A percentile compares a stretch with the other conserved stretches of the same genome.
Conservation (phyloP, 1,140 invertebrate species). For the Pogonus chalceus region DNA sequence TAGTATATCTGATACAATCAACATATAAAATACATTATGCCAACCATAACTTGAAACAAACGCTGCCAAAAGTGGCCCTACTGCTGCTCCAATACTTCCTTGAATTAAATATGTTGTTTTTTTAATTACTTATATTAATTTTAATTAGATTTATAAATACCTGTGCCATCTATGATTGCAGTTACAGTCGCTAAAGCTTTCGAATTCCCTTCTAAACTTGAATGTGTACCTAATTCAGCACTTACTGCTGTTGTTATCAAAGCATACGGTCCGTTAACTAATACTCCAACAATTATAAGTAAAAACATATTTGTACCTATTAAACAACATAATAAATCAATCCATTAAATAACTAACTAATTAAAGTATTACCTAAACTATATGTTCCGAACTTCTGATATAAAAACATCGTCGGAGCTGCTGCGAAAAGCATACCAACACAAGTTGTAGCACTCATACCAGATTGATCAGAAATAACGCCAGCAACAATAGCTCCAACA, state of each 20-base stretch:
- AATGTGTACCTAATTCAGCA: constrained; percentile 85
- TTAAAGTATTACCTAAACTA: no score
- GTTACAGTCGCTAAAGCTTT: constrained; percentile 91
- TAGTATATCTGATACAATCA: constrained; percentile 71
- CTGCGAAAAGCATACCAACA: constrained; percentile 65
- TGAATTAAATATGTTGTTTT: neutral
- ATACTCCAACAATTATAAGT: constrained; percentile 63
- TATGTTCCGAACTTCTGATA: constrained; percentile 62
- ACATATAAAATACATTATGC: constrained; percentile 86
- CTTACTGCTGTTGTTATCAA: constrained; percentile 94
- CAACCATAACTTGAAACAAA: constrained; percentile 63
- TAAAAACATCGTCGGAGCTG: constrained; percentile 74
- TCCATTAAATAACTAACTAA: no score
- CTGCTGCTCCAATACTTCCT: constrained; percentile 60
- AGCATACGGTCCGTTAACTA: constrained; percentile 93
- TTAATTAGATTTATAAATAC: constrained; percentile 78
- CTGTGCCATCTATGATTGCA: constrained; percentile 94
- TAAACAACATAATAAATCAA: no score
- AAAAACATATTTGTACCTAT: constrained; percentile 54
- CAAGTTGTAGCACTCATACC: constrained; percentile 81
- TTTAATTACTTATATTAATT: neutral
- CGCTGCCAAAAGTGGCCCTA: constrained; percentile 85
- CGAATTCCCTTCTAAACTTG: constrained; percentile 69
- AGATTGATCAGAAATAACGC: constrained; percentile 70
- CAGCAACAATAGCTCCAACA: constrained; percentile 79